phyloP scores from a whole-genome alignment of 1,140 invertebrate species.

The Trichonephila inaurata region DNA sequence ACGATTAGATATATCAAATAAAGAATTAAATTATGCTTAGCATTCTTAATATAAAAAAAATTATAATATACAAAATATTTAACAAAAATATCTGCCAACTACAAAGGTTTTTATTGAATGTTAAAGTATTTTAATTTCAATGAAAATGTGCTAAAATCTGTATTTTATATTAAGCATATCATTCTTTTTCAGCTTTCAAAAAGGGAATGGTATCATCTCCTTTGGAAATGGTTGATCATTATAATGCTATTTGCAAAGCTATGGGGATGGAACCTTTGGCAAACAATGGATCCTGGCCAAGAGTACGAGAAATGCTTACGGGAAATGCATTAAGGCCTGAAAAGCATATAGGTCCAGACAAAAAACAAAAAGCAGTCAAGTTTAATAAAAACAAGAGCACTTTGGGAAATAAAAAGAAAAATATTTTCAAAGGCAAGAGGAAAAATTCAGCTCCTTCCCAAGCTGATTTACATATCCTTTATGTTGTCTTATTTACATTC shows the following conservation, averaged over 20 bases:
- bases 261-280: conserved; percentile 72
- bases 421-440: conserved; percentile 68
- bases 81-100: too few relatives aligned
- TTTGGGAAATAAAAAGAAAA: conserved; percentile 58
- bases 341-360: conserved; percentile 61
- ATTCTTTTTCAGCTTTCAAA: conserved; percentile 74
- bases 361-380: conserved; percentile 42
- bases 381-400: conserved; percentile 58
- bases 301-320: conserved; percentile 78
- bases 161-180: neutral
- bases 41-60: too few relatives aligned
- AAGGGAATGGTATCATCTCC: conserved; percentile 59
- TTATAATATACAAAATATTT: too few relatives aligned
- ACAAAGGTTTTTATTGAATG: too few relatives aligned
- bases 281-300: conserved; percentile 76
- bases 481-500: neutral
- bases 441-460: conserved; percentile 44
- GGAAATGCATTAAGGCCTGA: conserved; percentile 63
- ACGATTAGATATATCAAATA: too few relatives aligned
- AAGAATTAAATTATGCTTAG: too few relatives aligned
- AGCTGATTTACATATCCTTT: neutral
- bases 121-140: neutral
- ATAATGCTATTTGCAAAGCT: conserved; percentile 74
- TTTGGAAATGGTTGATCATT: conserved; percentile 77
- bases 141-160: neutral